Percentiles rank a stretch among this genome's conserved stretches.
These are phyloP conservation scores for Scaptomyza flava DNA, from an alignment of 2,888 invertebrate genomes.

Conservation along the genomic window DNA sequence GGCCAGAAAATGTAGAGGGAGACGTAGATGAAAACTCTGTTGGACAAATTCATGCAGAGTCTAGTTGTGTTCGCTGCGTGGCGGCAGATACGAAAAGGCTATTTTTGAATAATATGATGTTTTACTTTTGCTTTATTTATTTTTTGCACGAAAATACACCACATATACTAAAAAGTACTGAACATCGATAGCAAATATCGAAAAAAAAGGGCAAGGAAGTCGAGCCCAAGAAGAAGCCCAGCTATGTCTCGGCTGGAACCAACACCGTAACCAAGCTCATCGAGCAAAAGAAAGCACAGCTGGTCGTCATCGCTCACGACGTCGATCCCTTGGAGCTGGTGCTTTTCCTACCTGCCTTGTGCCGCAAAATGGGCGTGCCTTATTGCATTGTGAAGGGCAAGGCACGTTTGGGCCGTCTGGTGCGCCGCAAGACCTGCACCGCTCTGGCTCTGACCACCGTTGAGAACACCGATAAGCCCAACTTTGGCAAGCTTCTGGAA, in stretches of 20 bases:
- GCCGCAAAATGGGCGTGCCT: constrained; percentile 99
- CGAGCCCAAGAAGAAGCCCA: constrained; percentile 95
- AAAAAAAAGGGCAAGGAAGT: constrained; percentile 97
- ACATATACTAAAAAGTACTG: too few species aligned
- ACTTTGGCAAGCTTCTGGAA: constrained; percentile 96
- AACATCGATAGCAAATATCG: too few species aligned
- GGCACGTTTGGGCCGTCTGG: constrained; percentile 96
- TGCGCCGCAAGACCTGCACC: constrained; percentile 97
- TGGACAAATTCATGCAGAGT: too few species aligned
- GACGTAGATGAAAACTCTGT: too few species aligned
- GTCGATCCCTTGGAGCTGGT: constrained; percentile 99
- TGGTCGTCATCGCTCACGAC: constrained; percentile 99
- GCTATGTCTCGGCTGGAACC: constrained; percentile 93
- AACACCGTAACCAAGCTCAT: constrained; percentile 97
- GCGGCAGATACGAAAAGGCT: too few species aligned
- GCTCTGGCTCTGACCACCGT: constrained; percentile 94
- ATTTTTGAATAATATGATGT: too few species aligned
- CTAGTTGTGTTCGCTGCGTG: too few species aligned
- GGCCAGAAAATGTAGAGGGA: too few species aligned
- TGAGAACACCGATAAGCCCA: constrained; percentile 94
- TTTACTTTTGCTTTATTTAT: too few species aligned
- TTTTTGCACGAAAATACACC: too few species aligned
- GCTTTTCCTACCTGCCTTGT: constrained; percentile 98
- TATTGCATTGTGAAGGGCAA: constrained; percentile 99
- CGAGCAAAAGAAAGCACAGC: constrained; percentile 99